phyloP scores from a whole-genome alignment of 2,113 vertebrate genomes.

The Excalfactoria chinensis region DNA sequence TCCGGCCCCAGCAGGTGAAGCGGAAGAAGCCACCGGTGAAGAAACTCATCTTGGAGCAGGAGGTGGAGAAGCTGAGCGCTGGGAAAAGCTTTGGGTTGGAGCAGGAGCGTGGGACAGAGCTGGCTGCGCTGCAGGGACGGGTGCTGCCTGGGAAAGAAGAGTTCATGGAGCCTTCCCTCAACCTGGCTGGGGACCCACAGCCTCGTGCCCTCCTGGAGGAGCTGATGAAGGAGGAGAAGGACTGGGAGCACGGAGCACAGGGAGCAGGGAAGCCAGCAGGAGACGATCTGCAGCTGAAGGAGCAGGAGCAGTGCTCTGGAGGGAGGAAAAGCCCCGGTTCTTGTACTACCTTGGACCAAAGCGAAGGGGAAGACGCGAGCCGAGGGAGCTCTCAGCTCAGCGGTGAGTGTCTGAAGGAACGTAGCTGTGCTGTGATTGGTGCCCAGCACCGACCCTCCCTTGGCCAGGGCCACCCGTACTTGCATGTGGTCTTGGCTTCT shows the following conservation, averaged over 20 bases:
- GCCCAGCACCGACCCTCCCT: not conserved
- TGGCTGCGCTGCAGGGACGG: not conserved
- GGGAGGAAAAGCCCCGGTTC: conserved; percentile 37
- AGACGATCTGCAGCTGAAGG: conserved; percentile 13
- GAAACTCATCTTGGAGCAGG: conserved; percentile 52
- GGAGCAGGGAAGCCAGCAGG: not conserved
- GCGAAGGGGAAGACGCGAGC: conserved; percentile 39
- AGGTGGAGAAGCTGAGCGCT: not conserved
- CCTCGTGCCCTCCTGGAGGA: conserved; percentile 35
- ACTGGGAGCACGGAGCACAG: not conserved
- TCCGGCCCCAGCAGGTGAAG: conserved; percentile 55
- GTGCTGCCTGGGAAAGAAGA: not conserved
- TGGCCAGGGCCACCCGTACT: not conserved
- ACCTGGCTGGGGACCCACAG: not conserved
- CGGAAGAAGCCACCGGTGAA: conserved; percentile 67
- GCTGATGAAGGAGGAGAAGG: conserved; percentile 27
- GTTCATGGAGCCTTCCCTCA: not conserved
- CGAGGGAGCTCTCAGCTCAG: conserved; percentile 43
- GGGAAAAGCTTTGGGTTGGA: conserved; percentile 18
- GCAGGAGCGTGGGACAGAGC: not conserved
- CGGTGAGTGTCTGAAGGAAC: conserved; percentile 35
- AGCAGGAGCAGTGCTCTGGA: not conserved
- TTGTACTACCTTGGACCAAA: conserved; percentile 56
- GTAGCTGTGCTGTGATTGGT: not conserved
- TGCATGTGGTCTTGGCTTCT: accelerated